Evolutionary conservation across 2,888 invertebrate genomes (phyloP), one percentile per base, ranked within the genome.

Genomic region (Masnerella sp.): DNA sequence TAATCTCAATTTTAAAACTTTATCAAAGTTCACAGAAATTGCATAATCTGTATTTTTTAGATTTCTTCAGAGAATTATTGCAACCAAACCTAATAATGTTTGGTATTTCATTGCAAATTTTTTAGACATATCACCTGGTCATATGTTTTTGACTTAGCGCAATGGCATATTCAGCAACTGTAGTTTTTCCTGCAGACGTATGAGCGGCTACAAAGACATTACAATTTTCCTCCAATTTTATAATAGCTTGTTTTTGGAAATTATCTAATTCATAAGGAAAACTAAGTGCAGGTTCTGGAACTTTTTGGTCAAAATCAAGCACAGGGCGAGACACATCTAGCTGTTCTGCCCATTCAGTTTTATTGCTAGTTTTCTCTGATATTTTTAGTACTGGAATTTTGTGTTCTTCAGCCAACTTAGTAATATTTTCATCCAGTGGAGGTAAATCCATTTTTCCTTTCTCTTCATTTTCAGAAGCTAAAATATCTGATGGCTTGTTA

Each of bases 151-250:
- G 93, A 0, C 98, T 96, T 83, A 99, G 90, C 0, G 99, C 99
- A 78, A 99, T 97, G 5, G 72, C 99, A 88, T 99, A 99, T 88
- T 99, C 99, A 0, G 99, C 99, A 0, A 99, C 98, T 0, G 98
- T 99, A 0, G 99, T 99, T 89, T 99, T 99, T 17, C 96, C 97
- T 0, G 99, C 99, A 0, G 99, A 99, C 0, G 99, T 99, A 85
- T 99, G 99, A 0, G 99, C 99, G 0, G 99, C 98, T 0, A 99
- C 98, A 88, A 99, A 99, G 0, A 99, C 97, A 85, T 97, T 96
- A 80, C 97, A 94, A 9, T 96, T 94, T 81, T 95, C 93, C 88
- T 99, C 99, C 58, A 99, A 88, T 85, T 95, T 96, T 4, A 98
- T 88, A 69, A 99, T 96, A 0, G 99, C 98, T 90, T 96, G 95